Evolutionary conservation across 2,888 invertebrate species (phyloP).

Genomic region (Hirtodrosophila confusa): DNA sequence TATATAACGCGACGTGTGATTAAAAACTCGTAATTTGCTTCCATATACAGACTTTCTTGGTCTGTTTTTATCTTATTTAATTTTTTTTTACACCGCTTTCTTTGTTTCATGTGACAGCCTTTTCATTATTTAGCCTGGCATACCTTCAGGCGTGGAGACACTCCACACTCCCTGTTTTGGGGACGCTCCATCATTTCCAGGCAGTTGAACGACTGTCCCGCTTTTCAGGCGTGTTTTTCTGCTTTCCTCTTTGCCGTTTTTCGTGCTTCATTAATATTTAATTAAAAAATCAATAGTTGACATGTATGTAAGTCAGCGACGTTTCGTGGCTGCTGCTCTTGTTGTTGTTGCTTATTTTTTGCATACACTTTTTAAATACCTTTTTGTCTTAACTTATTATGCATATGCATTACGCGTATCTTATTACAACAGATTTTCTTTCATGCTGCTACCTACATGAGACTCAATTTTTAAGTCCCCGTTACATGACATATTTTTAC

Average conservation of each 20-base stretch:
- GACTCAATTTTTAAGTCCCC: conserved; percentile 50
- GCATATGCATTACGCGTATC: conserved; percentile 77
- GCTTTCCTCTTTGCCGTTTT: conserved; percentile 47
- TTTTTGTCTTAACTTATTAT: conserved; percentile 57
- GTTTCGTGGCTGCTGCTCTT: conserved; percentile 40
- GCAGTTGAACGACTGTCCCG: conserved; percentile 56
- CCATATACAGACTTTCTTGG: conserved; percentile 3
- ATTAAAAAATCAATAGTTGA: conserved; percentile 82
- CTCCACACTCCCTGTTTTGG: conserved; percentile 23
- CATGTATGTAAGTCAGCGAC: conserved; percentile 64
- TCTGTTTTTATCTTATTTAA: conserved; percentile 25
- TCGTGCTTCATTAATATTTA: conserved; percentile 81
- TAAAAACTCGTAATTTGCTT: conserved; percentile 65
- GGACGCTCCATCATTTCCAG: conserved; percentile 31
- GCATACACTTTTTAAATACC: conserved; percentile 49
- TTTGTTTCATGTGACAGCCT: too few relatives aligned
- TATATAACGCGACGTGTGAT: conserved; percentile 73
- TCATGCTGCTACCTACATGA: conserved; percentile 47
- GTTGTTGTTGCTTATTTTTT: conserved; percentile 22
- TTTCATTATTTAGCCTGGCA: conserved; percentile 51
- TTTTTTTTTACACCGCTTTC: conserved; percentile 12
- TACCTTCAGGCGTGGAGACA: conserved; percentile 50
- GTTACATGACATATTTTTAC: conserved; percentile 31
- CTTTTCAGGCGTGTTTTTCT: conserved; percentile 52
- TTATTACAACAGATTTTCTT: conserved; percentile 74